Evolutionary conservation across 2,113 vertebrate genomes (phyloP).

Genomic region (Cranoglanis bouderius): DNA sequence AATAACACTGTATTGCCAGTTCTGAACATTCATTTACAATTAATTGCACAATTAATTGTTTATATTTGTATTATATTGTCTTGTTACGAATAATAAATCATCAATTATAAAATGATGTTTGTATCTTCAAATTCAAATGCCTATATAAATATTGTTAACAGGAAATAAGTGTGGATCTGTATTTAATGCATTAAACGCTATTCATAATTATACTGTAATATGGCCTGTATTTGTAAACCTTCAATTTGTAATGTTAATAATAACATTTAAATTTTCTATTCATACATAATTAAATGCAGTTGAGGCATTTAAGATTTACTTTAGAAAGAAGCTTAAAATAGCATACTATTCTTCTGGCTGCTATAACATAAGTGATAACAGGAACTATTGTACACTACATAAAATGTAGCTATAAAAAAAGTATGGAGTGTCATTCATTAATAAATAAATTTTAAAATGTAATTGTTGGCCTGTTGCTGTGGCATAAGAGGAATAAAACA

Average conservation of each 20-base stretch:
- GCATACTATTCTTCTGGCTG: not conserved
- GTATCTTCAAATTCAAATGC: not conserved
- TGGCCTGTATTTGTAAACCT: slow-evolving; percentile 2
- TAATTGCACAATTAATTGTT: slow-evolving; percentile 54
- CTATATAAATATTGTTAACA: not conserved
- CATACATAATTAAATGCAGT: not conserved
- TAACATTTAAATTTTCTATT: not conserved
- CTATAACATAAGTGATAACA: not conserved
- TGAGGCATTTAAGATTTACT: not conserved
- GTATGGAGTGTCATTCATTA: not conserved
- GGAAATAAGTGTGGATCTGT: not conserved
- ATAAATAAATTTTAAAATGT: not conserved
- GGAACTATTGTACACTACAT: not conserved
- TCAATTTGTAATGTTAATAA: not conserved
- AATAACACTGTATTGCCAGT: slow-evolving; percentile 55
- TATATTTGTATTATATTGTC: slow-evolving; percentile 51
- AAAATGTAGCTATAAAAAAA: not conserved
- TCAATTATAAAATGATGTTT: slow-evolving; percentile 18
- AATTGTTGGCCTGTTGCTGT: not conserved
- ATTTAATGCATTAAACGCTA: not conserved
- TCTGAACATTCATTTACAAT: slow-evolving; percentile 50
- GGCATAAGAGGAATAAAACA: not conserved
- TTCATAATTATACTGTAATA: not conserved
- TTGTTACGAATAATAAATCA: slow-evolving; percentile 50
- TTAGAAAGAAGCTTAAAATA: not conserved